These are phyloP conservation scores for Brachyistius frenatus DNA, from an alignment of 2,113 vertebrate species.

Conservation along the genomic window DNA sequence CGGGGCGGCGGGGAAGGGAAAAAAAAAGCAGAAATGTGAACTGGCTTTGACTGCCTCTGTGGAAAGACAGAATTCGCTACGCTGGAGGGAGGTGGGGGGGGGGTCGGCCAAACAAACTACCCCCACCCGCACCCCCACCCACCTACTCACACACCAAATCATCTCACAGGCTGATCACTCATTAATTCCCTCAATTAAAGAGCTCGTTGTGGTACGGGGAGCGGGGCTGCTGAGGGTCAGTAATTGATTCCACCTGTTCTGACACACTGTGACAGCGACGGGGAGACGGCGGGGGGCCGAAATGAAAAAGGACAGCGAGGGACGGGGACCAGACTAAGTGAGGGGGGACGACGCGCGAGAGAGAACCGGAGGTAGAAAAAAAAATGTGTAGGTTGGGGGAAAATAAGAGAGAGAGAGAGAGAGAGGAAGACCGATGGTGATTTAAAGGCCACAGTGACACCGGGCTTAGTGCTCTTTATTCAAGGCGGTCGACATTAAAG, in stretches of 20 bases:
- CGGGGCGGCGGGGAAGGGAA: slow-evolving; percentile 16
- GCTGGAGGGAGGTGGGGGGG: neutral
- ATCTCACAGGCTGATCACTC: slow-evolving; percentile 73
- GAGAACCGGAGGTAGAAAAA: slow-evolving; percentile 27
- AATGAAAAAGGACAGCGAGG: slow-evolving; percentile 42
- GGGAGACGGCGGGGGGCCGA: slow-evolving; percentile 40
- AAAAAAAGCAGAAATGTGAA: slow-evolving; percentile 36
- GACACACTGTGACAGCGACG: slow-evolving; percentile 70
- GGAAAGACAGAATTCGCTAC: slow-evolving; percentile 67
- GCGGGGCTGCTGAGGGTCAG: slow-evolving; percentile 62
- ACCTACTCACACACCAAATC: slow-evolving; percentile 66
- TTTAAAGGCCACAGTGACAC: slow-evolving; percentile 68
- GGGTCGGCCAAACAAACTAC: slow-evolving; percentile 54
- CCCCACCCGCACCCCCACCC: slow-evolving; percentile 40
- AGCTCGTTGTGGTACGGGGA: slow-evolving; percentile 62
- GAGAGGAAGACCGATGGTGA: slow-evolving; percentile 57
- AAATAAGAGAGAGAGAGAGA: slow-evolving; percentile 17
- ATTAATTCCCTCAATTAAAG: slow-evolving; percentile 80
- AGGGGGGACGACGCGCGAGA: neutral
- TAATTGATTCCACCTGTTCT: slow-evolving; percentile 83
- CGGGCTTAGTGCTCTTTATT: slow-evolving; percentile 69
- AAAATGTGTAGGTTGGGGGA: slow-evolving; percentile 45
- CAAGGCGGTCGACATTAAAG: slow-evolving; percentile 73
- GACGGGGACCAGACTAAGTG: slow-evolving; percentile 30
- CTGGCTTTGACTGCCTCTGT: slow-evolving; percentile 31